These are phyloP conservation scores for Ecdyonurus torrentis DNA, from an alignment of 2,888 invertebrate species.

Conservation along the genomic window DNA sequence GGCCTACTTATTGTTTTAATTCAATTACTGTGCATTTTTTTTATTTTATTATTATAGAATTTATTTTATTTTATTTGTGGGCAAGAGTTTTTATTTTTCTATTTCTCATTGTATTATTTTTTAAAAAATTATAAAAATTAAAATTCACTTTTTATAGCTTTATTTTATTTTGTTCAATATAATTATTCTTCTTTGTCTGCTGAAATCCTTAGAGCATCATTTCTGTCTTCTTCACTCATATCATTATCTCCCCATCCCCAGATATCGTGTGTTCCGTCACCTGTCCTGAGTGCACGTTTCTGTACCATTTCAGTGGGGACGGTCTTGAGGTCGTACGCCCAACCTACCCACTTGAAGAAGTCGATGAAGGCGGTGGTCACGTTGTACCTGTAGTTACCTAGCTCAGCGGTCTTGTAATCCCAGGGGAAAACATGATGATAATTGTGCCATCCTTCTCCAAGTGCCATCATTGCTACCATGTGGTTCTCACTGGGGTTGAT, in stretches of 20 bases:
- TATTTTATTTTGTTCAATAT: too few relatives aligned
- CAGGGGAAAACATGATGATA: slow-evolving; percentile 88
- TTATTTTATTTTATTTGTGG: too few relatives aligned
- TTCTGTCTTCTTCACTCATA: slow-evolving; percentile 5
- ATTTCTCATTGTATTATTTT: too few relatives aligned
- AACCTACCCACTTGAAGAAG: slow-evolving; percentile 64
- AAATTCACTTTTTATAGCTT: too few relatives aligned
- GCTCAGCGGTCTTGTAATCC: slow-evolving; percentile 82
- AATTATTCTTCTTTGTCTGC: neutral
- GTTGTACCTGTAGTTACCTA: slow-evolving; percentile 57
- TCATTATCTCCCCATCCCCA: slow-evolving; percentile 73
- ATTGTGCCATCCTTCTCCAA: slow-evolving; percentile 89
- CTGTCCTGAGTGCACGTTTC: slow-evolving; percentile 52
- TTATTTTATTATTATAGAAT: too few relatives aligned
- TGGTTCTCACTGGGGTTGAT: slow-evolving; percentile 67
- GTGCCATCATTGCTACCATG: slow-evolving; percentile 48
- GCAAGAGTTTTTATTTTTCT: too few relatives aligned
- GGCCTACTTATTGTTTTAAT: too few relatives aligned
- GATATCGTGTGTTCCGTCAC: slow-evolving; percentile 52
- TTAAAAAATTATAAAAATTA: too few relatives aligned
- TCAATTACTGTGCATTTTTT: too few relatives aligned
- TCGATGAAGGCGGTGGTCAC: slow-evolving; percentile 63
- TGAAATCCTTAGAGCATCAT: neutral
- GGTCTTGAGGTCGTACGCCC: slow-evolving; percentile 74
- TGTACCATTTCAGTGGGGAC: slow-evolving; percentile 33